phyloP scores from a whole-genome alignment of 2,113 vertebrate genomes.

The Clinocottus analis region DNA sequence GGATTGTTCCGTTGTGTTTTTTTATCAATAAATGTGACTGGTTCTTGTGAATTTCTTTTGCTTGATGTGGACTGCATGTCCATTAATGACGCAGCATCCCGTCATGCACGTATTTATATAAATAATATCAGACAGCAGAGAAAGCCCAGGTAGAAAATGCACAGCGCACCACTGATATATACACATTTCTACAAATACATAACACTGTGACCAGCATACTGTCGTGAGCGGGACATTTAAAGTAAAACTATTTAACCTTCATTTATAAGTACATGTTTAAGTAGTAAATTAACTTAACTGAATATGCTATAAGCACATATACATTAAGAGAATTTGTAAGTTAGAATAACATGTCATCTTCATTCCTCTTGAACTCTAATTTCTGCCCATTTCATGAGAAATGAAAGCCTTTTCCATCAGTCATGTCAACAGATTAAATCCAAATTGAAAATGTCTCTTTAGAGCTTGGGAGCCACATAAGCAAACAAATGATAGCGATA shows the following conservation, averaged over 20 bases:
- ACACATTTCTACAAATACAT: not conserved
- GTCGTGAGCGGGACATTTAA: not conserved
- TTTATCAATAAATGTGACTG: too few species aligned
- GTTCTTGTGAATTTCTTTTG: too few species aligned
- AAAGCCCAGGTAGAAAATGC: too few species aligned
- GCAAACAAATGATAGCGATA: not conserved
- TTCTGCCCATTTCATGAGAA: not conserved
- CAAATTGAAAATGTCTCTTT: not conserved
- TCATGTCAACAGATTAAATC: not conserved
- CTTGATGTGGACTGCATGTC: too few species aligned
- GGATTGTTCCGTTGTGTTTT: too few species aligned
- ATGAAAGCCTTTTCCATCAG: not conserved
- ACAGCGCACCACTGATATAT: too few species aligned
- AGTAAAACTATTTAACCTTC: too few species aligned
- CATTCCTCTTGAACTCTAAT: not conserved
- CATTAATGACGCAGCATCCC: too few species aligned
- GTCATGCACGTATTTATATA: too few species aligned
- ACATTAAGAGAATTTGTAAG: not conserved
- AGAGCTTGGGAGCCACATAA: not conserved
- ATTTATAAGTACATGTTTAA: not conserved
- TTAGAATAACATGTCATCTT: not conserved
- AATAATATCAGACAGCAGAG: too few species aligned
- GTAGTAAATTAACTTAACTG: too few species aligned
- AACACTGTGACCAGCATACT: too few species aligned
- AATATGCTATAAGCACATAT: not conserved